Evolutionary conservation across 2,113 vertebrate species (phyloP).

Genomic region (Pungitius pungitius): DNA sequence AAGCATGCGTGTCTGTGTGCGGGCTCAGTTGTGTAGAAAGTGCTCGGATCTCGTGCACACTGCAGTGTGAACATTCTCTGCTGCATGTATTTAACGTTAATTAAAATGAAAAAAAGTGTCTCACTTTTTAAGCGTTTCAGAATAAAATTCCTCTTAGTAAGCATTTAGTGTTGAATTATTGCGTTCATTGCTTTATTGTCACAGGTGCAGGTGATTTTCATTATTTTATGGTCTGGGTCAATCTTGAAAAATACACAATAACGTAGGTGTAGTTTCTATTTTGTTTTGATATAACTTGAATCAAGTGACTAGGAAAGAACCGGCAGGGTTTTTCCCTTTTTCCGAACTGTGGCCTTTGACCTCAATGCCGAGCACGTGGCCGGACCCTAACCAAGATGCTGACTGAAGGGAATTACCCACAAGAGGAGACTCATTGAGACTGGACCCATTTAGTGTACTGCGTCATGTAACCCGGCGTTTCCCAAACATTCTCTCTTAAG

Average conservation of each 20-base stretch:
- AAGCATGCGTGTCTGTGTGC: background rate
- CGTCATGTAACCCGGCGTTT: background rate
- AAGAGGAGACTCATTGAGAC: no score
- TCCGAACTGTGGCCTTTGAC: background rate
- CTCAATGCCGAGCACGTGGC: no score
- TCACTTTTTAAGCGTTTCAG: no score
- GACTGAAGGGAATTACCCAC: no score
- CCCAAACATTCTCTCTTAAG: no score
- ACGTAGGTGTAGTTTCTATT: background rate
- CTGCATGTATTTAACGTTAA: no score
- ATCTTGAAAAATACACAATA: background rate
- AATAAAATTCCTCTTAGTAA: background rate
- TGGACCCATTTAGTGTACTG: background rate
- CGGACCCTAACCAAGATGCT: no score
- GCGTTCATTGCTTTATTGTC: background rate
- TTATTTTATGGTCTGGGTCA: background rate
- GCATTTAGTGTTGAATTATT: background rate
- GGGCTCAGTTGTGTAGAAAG: background rate
- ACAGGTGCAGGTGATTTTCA: background rate
- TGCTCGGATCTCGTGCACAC: background rate
- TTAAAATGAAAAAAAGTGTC: no score
- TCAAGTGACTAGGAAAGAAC: background rate
- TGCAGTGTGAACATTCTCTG: no score
- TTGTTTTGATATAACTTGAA: background rate
- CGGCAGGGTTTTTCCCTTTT: no score